phyloP scores from a whole-genome alignment of 2,113 vertebrate genomes.

The Clarias magur region DNA sequence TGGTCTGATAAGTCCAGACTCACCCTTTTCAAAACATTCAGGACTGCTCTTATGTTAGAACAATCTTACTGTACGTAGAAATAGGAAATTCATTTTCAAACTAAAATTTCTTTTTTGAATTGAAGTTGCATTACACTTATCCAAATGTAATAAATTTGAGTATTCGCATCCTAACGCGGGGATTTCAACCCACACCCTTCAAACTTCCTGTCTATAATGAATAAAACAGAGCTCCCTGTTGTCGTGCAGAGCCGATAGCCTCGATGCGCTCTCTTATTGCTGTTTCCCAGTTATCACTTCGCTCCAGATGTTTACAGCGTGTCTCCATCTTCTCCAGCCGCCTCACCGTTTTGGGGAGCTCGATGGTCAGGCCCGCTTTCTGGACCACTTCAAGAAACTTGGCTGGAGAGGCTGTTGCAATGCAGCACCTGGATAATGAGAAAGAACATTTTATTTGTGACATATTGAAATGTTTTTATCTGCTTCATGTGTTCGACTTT shows the following conservation, averaged over 20 bases:
- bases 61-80: background rate
- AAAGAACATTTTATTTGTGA: background rate
- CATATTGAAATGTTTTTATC: background rate
- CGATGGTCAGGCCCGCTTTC: constrained; percentile 75
- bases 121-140: background rate
- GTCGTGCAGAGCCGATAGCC: constrained; percentile 50
- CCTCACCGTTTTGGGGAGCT: constrained; percentile 71
- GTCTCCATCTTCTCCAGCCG: constrained; percentile 73
- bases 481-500: constrained; percentile 7
- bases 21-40: background rate
- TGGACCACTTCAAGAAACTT: constrained; percentile 82
- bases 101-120: background rate
- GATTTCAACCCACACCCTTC: background rate
- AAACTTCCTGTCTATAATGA: background rate
- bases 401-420: constrained; percentile 86
- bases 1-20: too few relatives aligned
- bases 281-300: constrained; percentile 75
- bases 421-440: constrained; percentile 73
- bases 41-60: background rate
- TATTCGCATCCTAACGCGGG: background rate
- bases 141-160: background rate
- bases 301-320: constrained; percentile 70
- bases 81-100: background rate
- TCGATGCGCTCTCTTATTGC: constrained; percentile 67
- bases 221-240: constrained; percentile 17